phyloP scores from a whole-genome alignment of 2,888 invertebrate species.

The Dromius quadrimaculatus region DNA sequence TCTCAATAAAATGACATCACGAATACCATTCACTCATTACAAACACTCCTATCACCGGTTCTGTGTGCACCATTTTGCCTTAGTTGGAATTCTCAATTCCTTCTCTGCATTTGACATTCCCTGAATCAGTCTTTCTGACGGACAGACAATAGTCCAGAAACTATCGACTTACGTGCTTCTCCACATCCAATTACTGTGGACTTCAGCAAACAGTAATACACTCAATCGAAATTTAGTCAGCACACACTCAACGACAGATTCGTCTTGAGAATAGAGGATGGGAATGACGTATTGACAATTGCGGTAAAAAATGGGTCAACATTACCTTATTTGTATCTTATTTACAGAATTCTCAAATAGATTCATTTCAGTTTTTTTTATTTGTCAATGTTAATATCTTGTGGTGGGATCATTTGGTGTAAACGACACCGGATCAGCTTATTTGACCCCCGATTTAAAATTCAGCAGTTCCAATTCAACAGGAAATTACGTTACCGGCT shows the following conservation, averaged over 20 bases:
- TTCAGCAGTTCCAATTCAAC: constrained; percentile 40
- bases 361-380: too few relatives aligned
- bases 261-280: not conserved
- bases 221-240: constrained; percentile 44
- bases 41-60: not conserved
- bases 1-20: too few relatives aligned
- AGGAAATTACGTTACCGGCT: constrained; percentile 41
- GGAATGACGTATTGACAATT: too few relatives aligned
- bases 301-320: too few relatives aligned
- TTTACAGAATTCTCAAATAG: too few relatives aligned
- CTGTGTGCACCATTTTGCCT: not conserved
- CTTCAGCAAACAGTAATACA: constrained; percentile 44
- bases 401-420: constrained; percentile 7
- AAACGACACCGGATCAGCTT: constrained; percentile 30
- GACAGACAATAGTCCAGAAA: constrained; percentile 42
- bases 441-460: constrained; percentile 41
- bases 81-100: not conserved
- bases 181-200: constrained; percentile 47
- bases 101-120: not conserved
- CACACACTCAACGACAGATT: constrained; percentile 22
- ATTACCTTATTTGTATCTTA: too few relatives aligned
- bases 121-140: constrained; percentile 23
- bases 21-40: too few relatives aligned
- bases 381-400: too few relatives aligned
- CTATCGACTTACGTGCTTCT: constrained; percentile 49